Evolutionary conservation across 2,113 vertebrate species (phyloP).

Genomic region (Syrmaticus mikado): DNA sequence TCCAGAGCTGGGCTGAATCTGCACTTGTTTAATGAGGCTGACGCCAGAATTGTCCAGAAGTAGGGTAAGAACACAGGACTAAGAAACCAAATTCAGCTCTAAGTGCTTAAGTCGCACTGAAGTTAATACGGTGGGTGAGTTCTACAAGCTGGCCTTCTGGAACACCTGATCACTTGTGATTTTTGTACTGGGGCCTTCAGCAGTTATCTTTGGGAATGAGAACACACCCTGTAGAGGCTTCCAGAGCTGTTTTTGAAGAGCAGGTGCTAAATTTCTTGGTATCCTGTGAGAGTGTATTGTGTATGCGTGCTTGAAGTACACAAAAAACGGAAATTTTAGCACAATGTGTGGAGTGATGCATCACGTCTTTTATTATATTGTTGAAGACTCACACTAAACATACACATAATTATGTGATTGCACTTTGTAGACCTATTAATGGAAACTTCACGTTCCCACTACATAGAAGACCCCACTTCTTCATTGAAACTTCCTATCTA

Average conservation of each 20-base stretch:
- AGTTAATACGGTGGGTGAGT: not conserved
- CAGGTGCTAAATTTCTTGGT: not conserved
- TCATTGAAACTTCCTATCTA: not conserved
- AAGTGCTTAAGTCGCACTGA: not conserved
- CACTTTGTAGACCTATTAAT: not conserved
- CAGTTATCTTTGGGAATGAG: not conserved
- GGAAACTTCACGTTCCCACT: not conserved
- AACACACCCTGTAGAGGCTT: accelerated
- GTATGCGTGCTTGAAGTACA: accelerated
- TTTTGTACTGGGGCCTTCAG: not conserved
- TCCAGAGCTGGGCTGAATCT: not conserved
- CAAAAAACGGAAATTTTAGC: not conserved
- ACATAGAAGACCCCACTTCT: not conserved
- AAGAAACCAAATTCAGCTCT: not conserved
- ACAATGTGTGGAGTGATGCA: not conserved
- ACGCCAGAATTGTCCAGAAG: not conserved
- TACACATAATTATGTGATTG: accelerated
- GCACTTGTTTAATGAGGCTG: not conserved
- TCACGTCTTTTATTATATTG: not conserved
- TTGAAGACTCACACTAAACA: not conserved
- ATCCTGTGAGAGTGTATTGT: not conserved
- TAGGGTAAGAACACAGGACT: not conserved
- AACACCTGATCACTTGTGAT: not conserved
- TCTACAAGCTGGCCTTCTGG: not conserved
- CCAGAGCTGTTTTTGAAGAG: not conserved